phyloP scores from a whole-genome alignment of 2,797 vertebrate genomes.

The Buceros bicornis region DNA sequence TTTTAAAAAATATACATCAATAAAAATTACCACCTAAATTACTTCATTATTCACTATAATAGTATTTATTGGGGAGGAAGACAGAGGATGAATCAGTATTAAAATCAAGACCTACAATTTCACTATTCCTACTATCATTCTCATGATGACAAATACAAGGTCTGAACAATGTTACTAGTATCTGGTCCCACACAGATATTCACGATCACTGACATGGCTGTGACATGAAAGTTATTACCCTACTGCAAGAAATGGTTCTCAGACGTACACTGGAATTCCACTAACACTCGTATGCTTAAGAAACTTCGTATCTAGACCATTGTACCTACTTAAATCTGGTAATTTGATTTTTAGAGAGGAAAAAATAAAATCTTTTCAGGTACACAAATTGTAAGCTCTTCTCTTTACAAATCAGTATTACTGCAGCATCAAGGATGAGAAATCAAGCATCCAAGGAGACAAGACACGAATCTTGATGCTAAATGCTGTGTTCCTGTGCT shows the following conservation, averaged over 20 bases:
- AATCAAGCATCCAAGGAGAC: constrained; percentile 67
- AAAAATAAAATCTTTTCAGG: background rate
- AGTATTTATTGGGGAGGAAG: background rate
- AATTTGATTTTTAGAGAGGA: background rate
- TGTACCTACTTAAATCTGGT: background rate
- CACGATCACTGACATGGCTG: background rate
- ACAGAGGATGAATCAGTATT: constrained; percentile 23
- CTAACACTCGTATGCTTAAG: constrained; percentile 11
- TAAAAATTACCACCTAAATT: constrained; percentile 27
- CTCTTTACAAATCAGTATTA: background rate
- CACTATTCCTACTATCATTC: background rate
- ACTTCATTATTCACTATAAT: constrained; percentile 16
- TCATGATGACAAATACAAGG: background rate
- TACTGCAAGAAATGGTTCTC: constrained; percentile 5
- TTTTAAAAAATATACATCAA: background rate
- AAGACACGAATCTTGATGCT: background rate
- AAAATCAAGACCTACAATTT: constrained; percentile 28
- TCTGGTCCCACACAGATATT: background rate
- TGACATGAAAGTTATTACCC: background rate
- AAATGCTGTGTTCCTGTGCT: background rate
- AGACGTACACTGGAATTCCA: background rate
- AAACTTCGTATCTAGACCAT: background rate
- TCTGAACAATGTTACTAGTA: background rate
- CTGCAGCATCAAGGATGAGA: constrained; percentile 51
- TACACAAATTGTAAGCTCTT: background rate